phyloP scores from a whole-genome alignment of 2,888 invertebrate genomes.

The Oligia latruncula region DNA sequence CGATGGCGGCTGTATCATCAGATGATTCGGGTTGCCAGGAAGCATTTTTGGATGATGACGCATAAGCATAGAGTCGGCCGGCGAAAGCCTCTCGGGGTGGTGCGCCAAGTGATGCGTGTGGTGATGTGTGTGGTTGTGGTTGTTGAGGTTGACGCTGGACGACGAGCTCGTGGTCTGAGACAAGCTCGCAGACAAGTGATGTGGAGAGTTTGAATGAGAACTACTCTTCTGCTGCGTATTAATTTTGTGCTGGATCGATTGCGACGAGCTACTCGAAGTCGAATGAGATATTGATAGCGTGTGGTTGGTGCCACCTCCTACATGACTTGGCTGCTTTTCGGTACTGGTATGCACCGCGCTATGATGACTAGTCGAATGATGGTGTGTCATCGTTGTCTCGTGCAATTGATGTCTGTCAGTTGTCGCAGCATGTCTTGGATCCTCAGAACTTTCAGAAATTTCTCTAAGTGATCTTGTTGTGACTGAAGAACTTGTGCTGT shows the following conservation, averaged over 20 bases:
- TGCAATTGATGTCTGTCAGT: conserved; percentile 91
- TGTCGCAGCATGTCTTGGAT: conserved; percentile 85
- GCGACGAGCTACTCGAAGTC: conserved; percentile 92
- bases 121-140: conserved; percentile 92
- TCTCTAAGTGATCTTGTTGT: conserved; percentile 92
- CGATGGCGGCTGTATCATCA: conserved; percentile 92
- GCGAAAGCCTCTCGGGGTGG: conserved; percentile 92
- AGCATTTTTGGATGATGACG: conserved; percentile 89
- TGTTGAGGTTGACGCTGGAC: conserved; percentile 88
- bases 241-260: conserved; percentile 91
- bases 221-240: conserved; percentile 88
- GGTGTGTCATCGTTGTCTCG: conserved; percentile 92
- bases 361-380: conserved; percentile 92
- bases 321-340: conserved; percentile 90
- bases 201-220: conserved; percentile 87
- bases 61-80: conserved; percentile 89
- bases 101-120: conserved; percentile 91
- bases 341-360: conserved; percentile 92
- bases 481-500: conserved; percentile 93
- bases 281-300: conserved; percentile 92
- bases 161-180: conserved; percentile 89
- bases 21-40: conserved; percentile 90
- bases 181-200: conserved; percentile 89
- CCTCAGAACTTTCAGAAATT: conserved; percentile 89
- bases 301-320: conserved; percentile 88